phyloP scores from a whole-genome alignment of 2,113 vertebrate genomes.

The Sinocyclocheilus anshuiensis region DNA sequence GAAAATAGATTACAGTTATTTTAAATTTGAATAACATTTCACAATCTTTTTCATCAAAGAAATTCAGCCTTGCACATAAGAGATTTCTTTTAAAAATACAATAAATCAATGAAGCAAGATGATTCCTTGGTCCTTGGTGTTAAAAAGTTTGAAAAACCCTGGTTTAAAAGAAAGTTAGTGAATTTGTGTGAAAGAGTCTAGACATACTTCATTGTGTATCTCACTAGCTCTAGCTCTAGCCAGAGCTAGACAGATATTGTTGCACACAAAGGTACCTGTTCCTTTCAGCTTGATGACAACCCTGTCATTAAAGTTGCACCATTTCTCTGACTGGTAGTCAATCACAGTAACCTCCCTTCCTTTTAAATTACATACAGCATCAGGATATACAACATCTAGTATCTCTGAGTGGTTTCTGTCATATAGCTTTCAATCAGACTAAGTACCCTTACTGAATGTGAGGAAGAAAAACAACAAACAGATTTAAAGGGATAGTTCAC shows the following conservation, averaged over 20 bases:
- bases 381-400: background rate
- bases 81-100: too few species aligned
- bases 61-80: too few species aligned
- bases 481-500: too few species aligned
- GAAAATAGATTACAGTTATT: too few species aligned
- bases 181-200: background rate
- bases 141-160: too few species aligned
- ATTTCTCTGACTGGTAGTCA: background rate
- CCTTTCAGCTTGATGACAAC: conserved; percentile 5
- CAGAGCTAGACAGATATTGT: background rate
- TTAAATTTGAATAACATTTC: too few species aligned
- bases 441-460: conserved; percentile 42
- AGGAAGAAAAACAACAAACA: background rate
- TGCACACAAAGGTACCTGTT: conserved; percentile 1
- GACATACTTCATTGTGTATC: background rate
- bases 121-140: too few species aligned
- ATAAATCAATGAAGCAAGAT: too few species aligned
- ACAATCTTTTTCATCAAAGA: too few species aligned
- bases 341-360: background rate
- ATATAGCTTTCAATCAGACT: conserved; percentile 52
- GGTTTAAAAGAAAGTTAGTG: background rate
- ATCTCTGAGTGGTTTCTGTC: conserved; percentile 46
- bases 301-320: conserved; percentile 10
- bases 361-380: background rate
- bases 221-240: background rate